A percentile compares a stretch with the other conserved stretches of the same genome.
phyloP scores from a whole-genome alignment of 2,888 invertebrate species.

The Andrena bicolor region DNA sequence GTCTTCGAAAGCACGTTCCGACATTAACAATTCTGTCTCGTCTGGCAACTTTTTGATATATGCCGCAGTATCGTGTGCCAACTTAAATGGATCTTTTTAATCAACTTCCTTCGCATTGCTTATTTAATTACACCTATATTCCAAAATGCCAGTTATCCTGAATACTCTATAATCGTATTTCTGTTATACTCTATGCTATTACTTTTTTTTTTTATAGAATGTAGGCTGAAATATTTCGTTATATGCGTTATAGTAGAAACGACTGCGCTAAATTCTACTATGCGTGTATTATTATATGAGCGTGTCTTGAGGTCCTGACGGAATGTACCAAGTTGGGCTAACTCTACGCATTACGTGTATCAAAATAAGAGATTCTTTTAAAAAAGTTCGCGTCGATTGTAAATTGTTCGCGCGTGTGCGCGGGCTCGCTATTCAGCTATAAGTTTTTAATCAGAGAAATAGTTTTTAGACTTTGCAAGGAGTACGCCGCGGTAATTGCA shows the following conservation, averaged over 20 bases:
- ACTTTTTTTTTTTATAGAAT: slow-evolving; percentile 7
- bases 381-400: slow-evolving; percentile 32
- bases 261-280: slow-evolving; percentile 32
- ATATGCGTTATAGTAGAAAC: slow-evolving; percentile 52
- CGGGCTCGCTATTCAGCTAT: slow-evolving; percentile 13
- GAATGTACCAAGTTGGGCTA: slow-evolving; percentile 61
- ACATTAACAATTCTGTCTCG: background rate
- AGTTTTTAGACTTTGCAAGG: slow-evolving; percentile 36
- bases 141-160: background rate
- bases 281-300: slow-evolving; percentile 45
- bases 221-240: slow-evolving; percentile 11
- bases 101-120: background rate
- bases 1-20: background rate
- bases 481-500: slow-evolving; percentile 29
- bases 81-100: background rate
- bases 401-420: slow-evolving; percentile 25
- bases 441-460: slow-evolving; percentile 26
- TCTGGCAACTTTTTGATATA: background rate
- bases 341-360: slow-evolving; percentile 34
- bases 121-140: slow-evolving; percentile 2
- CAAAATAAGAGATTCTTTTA: slow-evolving; percentile 45
- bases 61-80: background rate
- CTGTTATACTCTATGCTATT: slow-evolving; percentile 18
- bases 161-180: slow-evolving; percentile 3
- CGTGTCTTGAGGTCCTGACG: slow-evolving; percentile 56